Percentiles rank a stretch among this genome's conserved stretches.
These are phyloP conservation scores for Passer montanus DNA, from an alignment of 2,113 vertebrate species.

Conservation along the genomic window DNA sequence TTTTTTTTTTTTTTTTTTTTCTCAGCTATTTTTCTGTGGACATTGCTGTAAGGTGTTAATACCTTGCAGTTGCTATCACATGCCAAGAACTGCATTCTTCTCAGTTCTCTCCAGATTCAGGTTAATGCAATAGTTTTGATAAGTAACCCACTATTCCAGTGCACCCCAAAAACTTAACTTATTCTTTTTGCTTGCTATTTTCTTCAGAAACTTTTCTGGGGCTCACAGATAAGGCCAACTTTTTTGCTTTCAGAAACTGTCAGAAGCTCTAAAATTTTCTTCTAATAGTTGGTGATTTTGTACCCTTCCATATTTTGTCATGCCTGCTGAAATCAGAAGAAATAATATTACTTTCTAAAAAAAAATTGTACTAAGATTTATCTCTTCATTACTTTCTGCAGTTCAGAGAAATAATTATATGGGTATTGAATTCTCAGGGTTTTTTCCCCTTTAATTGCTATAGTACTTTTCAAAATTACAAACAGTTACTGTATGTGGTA, in stretches of 20 bases:
- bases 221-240: not conserved
- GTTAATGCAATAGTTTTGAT: not conserved
- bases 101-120: not conserved
- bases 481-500: not conserved
- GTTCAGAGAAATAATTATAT: not conserved
- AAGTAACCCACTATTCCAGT: not conserved
- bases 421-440: not conserved
- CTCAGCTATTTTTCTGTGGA: not conserved
- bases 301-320: not conserved
- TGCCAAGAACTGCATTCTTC: not conserved
- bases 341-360: not conserved
- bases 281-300: not conserved
- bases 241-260: not conserved
- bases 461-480: not conserved
- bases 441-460: not conserved
- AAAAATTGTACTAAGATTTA: not conserved
- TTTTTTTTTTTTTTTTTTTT: not conserved
- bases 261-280: not conserved
- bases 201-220: not conserved
- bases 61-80: not conserved
- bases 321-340: not conserved
- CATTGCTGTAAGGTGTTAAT: not conserved
- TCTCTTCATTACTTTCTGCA: not conserved
- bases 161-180: accelerated
- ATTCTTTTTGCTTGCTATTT: not conserved